Base-by-base conservation (phyloP, 2,113 vertebrate genomes). In the Condylura cristata region DNA sequence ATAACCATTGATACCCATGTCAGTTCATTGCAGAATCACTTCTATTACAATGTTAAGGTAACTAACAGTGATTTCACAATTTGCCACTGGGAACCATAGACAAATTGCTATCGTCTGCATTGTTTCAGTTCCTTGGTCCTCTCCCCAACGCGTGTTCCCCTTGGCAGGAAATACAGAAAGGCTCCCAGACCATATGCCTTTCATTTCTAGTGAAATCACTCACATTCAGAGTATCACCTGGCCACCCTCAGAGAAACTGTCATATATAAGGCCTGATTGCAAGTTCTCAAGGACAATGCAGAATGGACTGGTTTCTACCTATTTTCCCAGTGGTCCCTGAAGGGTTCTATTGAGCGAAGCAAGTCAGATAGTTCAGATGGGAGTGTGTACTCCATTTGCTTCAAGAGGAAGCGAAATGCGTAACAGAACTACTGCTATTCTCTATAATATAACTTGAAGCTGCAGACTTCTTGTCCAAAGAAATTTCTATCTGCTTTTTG, bases 101-200 rank as follows among this genome's bases (percentile, higher is more conserved):
- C n/a, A n/a, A n/a, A n/a, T n/a, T n/a, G n/a, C n/a, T n/a, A n/a
- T n/a, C n/a, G n/a, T n/a, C n/a, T n/a, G n/a, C n/a, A 9, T 51
- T 46, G 0, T 78, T 48, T 82, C 28, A 78, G 46, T 20, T 6
- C n/a, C 66, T 65, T 37, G 71, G 28, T 6, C 3, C 48, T 7
- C 5, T 7, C 6, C 32, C 51, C 34, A 7, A 9, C 20, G 3
- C 8, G 6, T 16, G 4, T 2, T 10, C 18, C 20, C 4, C 0
- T 0, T 26, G 24, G 37, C 24, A 58, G 13, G 60, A 85, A 56
- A 56, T 37, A 34, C 28, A 71, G 34, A 53, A 10, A 66, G 11
- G 26, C 44, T 56, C 34, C 2, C 18, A 7, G 37, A 39, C 51
- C n/a, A 28, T 5, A 2, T 10, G 28, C 39, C 46, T 86, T 90